These are phyloP conservation scores for Pharmacophagus antenor DNA, from an alignment of 2,888 invertebrate genomes.

Conservation along the genomic window DNA sequence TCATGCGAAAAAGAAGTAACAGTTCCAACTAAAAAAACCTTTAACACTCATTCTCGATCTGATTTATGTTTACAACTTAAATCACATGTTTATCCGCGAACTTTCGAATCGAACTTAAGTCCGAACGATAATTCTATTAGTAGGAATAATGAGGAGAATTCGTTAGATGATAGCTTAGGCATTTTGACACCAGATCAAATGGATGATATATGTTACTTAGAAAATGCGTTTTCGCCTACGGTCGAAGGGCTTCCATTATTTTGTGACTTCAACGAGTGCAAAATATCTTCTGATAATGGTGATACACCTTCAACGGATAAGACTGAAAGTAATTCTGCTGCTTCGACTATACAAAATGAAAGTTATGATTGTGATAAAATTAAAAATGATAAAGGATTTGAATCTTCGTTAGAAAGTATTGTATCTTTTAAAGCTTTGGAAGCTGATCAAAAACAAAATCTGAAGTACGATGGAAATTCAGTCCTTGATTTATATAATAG, in stretches of 20 bases:
- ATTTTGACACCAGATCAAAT: constrained; percentile 94
- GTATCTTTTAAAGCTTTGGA: constrained; percentile 50
- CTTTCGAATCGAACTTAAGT: constrained; percentile 64
- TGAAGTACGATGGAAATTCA: constrained; percentile 37
- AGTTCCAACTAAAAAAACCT: constrained; percentile 56
- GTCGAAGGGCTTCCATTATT: constrained; percentile 82
- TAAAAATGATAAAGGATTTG: constrained; percentile 39
- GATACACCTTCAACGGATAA: constrained; percentile 81
- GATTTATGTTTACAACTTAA: constrained; percentile 72
- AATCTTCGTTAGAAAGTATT: constrained; percentile 51
- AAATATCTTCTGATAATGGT: constrained; percentile 72
- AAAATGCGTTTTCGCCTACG: constrained; percentile 84
- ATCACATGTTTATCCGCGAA: constrained; percentile 59
- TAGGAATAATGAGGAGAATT: constrained; percentile 86
- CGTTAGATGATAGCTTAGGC: constrained; percentile 91
- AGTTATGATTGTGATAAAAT: constrained; percentile 57
- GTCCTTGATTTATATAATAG: constrained; percentile 33
- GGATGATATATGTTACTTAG: constrained; percentile 85
- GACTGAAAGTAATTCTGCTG: constrained; percentile 77
- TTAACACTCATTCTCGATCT: constrained; percentile 70
- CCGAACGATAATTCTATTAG: constrained; percentile 73
- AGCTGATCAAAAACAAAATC: constrained; percentile 49
- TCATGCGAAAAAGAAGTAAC: constrained; percentile 69
- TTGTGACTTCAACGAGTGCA: constrained; percentile 67
- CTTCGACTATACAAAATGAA: constrained; percentile 76